Conservation (phyloP, 2,797 vertebrate species). For the Onychomys leucogaster region DNA sequence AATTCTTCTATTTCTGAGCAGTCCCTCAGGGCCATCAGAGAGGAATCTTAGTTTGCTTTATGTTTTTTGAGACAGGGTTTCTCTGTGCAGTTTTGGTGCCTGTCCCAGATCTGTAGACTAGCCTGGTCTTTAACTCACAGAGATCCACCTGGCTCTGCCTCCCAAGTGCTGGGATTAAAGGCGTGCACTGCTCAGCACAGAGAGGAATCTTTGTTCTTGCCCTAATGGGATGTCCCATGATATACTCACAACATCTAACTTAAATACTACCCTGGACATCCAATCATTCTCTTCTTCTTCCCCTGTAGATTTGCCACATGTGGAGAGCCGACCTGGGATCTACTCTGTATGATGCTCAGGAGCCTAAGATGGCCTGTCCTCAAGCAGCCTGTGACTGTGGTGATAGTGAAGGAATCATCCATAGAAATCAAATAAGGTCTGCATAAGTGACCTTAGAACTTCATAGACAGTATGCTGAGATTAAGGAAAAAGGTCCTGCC, state of each 20-base stretch:
- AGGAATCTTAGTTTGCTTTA: too few relatives aligned
- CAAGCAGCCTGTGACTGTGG: neutral
- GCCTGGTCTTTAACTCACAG: too few relatives aligned
- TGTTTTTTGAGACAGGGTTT: too few relatives aligned
- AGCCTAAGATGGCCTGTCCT: neutral
- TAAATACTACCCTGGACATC: neutral
- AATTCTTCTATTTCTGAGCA: neutral
- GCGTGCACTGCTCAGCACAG: too few relatives aligned
- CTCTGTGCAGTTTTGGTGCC: too few relatives aligned
- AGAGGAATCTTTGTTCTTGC: too few relatives aligned
- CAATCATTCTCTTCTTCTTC: neutral
- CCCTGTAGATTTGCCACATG: neutral
- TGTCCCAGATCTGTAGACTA: too few relatives aligned
- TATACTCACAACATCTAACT: neutral
- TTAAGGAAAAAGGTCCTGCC: neutral
- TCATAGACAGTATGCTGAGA: neutral
- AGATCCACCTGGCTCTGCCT: too few relatives aligned
- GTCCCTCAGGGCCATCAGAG: fast-evolving
- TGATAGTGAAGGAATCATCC: neutral
- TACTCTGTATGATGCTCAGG: neutral
- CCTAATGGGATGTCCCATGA: neutral
- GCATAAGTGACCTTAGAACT: neutral
- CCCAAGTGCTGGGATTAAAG: too few relatives aligned
- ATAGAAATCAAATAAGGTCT: neutral
- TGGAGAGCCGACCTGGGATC: neutral